These are phyloP conservation scores for Poliocrania exsul DNA, from an alignment of 2,797 vertebrate genomes.

Conservation along the genomic window DNA sequence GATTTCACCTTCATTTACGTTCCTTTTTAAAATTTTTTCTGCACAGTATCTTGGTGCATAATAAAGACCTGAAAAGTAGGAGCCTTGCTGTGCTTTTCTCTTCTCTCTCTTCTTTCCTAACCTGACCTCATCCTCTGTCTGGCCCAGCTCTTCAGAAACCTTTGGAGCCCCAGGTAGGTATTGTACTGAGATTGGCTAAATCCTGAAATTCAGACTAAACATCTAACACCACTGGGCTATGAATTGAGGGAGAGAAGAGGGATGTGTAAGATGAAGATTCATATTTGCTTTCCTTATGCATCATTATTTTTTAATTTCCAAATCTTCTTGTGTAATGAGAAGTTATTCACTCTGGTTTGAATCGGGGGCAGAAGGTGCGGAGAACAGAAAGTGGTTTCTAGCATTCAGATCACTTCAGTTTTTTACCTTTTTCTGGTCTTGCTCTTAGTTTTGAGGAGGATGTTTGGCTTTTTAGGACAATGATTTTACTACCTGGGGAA, in stretches of 20 bases:
- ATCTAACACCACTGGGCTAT: neutral
- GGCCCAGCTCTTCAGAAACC: neutral
- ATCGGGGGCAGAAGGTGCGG: too few relatives aligned
- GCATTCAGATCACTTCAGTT: neutral
- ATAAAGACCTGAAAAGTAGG: neutral
- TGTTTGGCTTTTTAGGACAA: neutral
- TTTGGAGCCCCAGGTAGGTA: neutral
- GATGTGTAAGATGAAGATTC: neutral
- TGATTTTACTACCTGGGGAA: neutral
- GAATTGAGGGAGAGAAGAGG: neutral
- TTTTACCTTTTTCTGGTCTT: neutral
- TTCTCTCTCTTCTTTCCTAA: neutral
- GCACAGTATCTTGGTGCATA: rapidly evolving
- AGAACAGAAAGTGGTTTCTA: neutral
- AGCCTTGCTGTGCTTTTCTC: slow-evolving; percentile 11
- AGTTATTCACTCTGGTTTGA: neutral
- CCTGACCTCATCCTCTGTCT: neutral
- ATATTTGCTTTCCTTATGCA: neutral
- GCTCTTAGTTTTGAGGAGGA: neutral
- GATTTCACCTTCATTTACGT: neutral
- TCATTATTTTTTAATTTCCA: neutral
- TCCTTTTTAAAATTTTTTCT: neutral
- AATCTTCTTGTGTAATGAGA: neutral
- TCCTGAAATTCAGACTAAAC: neutral
- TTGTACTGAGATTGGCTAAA: neutral